Conservation (phyloP, 1,140 invertebrate species). For the Monochamus saltuarius region DNA sequence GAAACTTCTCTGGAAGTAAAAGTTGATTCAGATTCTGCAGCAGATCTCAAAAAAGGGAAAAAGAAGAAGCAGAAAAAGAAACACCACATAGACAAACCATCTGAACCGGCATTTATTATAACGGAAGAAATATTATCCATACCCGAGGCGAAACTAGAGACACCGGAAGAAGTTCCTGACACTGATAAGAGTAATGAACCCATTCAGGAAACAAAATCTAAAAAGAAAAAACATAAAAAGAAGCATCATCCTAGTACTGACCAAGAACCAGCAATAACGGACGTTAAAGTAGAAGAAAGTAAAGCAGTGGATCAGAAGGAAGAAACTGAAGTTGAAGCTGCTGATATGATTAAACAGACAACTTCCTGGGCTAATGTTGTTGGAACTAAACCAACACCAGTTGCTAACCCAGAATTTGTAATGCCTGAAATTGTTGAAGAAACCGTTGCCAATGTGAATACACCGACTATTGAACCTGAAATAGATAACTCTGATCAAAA, state of each 20-base stretch:
- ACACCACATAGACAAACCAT: slow-evolving; percentile 21
- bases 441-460: too few relatives aligned
- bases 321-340: too few relatives aligned
- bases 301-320: too few relatives aligned
- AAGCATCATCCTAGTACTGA: background rate
- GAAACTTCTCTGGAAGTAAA: background rate
- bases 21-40: slow-evolving; percentile 5
- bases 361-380: too few relatives aligned
- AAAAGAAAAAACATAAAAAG: slow-evolving; percentile 17
- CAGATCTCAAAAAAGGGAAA: slow-evolving; percentile 26
- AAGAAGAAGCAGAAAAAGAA: slow-evolving; percentile 30
- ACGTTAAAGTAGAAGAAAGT: too few relatives aligned
- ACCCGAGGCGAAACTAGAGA: background rate
- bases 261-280: too few relatives aligned
- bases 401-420: too few relatives aligned
- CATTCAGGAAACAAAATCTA: background rate
- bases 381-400: too few relatives aligned
- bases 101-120: slow-evolving; percentile 20
- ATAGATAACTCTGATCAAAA: too few relatives aligned
- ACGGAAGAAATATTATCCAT: slow-evolving; percentile 22
- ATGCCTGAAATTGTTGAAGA: too few relatives aligned
- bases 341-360: too few relatives aligned
- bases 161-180: background rate
- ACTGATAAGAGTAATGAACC: background rate
- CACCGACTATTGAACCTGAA: too few relatives aligned